Evolutionary conservation across 2,888 invertebrate species (phyloP).

Genomic region (Microplitis manilae): DNA sequence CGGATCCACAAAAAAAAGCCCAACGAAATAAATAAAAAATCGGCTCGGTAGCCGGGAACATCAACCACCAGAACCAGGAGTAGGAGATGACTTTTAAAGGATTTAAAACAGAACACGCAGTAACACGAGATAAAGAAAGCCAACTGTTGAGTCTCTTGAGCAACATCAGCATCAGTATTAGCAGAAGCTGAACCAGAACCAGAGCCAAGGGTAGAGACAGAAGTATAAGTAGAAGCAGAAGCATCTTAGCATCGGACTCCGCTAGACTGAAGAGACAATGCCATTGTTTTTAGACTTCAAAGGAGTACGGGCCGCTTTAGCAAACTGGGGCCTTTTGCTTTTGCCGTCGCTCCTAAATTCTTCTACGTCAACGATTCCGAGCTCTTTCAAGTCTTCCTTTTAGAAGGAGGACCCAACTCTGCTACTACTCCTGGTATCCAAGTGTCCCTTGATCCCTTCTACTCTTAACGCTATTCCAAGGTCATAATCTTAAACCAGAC

Average conservation of each 20-base stretch:
- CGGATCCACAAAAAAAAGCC: constrained; percentile 51
- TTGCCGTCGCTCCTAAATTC: constrained; percentile 72
- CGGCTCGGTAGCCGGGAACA: constrained; percentile 30
- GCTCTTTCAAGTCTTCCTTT: constrained; percentile 37
- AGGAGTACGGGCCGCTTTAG: constrained; percentile 65
- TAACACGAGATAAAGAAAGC: not conserved
- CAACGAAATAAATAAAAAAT: constrained; percentile 39
- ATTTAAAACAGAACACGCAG: constrained; percentile 2
- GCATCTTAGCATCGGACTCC: constrained; percentile 57
- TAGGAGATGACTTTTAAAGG: constrained; percentile 33
- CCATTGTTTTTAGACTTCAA: constrained; percentile 72
- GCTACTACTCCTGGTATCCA: too few species aligned
- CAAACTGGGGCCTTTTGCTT: constrained; percentile 65
- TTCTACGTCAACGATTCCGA: constrained; percentile 68
- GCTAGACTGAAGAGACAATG: constrained; percentile 71
- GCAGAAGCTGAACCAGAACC: not conserved
- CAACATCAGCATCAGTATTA: not conserved
- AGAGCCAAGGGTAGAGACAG: not conserved
- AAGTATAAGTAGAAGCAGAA: constrained; percentile 38
- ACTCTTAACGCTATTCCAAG: not conserved
- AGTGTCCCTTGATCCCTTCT: not conserved
- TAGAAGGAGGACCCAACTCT: too few species aligned
- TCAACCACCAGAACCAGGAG: constrained; percentile 28
- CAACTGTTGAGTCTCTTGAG: not conserved
- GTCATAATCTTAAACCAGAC: not conserved